These are phyloP conservation scores for Limnephilus rhombicus DNA, from an alignment of 2,888 invertebrate species.

Conservation along the genomic window DNA sequence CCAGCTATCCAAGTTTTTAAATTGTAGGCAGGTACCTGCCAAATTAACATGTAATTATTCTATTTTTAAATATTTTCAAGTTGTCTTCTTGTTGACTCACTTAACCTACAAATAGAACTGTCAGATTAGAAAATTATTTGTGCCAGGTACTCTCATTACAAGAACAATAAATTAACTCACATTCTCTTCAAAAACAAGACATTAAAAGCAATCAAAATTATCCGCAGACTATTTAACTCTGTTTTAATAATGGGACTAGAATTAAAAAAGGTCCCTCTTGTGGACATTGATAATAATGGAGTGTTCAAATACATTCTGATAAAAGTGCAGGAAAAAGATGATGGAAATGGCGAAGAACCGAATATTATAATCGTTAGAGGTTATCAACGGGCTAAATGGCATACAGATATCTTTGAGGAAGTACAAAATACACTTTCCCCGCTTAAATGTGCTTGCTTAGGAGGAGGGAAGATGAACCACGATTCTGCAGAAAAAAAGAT, in stretches of 20 bases:
- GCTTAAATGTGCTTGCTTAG: conserved; percentile 88
- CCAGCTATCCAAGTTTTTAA: background rate
- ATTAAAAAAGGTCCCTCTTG: conserved; percentile 70
- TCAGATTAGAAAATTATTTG: background rate
- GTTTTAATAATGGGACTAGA: conserved; percentile 29
- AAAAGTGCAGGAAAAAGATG: conserved; percentile 79
- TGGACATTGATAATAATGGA: conserved; percentile 91
- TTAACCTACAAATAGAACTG: background rate
- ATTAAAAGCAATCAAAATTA: conserved; percentile 38
- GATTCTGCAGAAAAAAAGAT: conserved; percentile 86
- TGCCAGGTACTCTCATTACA: background rate
- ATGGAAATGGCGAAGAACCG: conserved; percentile 75
- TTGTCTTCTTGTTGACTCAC: background rate
- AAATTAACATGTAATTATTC: background rate
- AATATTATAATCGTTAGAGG: conserved; percentile 89
- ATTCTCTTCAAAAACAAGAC: background rate
- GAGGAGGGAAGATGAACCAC: conserved; percentile 95
- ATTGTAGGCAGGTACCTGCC: background rate
- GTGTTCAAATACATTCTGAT: conserved; percentile 95
- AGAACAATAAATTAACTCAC: background rate
- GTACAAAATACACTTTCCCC: conserved; percentile 76
- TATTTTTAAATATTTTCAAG: background rate
- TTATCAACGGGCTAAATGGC: conserved; percentile 85
- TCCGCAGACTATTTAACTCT: conserved; percentile 34
- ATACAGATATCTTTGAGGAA: conserved; percentile 91